Evolutionary conservation across 2,113 vertebrate genomes (phyloP).

Genomic region (Aramus guarauna): DNA sequence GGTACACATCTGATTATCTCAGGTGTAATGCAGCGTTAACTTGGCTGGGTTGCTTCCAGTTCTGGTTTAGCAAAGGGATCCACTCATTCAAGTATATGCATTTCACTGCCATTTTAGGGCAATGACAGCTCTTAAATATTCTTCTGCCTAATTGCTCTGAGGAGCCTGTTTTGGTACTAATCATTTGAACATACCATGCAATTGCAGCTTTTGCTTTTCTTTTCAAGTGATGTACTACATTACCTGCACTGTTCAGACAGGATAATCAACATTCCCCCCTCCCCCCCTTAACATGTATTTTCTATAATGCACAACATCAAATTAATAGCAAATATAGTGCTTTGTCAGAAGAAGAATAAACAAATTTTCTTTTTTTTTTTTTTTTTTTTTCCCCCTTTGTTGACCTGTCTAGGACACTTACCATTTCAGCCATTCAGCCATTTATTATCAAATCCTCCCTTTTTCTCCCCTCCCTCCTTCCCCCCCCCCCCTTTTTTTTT

Average conservation of each 20-base stretch:
- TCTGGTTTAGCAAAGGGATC: background rate
- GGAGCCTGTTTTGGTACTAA: background rate
- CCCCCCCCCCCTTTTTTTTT: too few relatives aligned
- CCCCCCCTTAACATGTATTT: background rate
- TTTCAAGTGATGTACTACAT: background rate
- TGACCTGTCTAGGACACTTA: background rate
- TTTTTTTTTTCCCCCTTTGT: background rate
- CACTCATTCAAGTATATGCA: background rate
- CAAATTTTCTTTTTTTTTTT: rapidly evolving
- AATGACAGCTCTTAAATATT: background rate
- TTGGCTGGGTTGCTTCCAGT: background rate
- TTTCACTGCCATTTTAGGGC: background rate
- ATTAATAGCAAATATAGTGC: background rate
- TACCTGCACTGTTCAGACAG: background rate
- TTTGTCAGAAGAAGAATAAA: background rate
- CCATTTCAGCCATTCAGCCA: rapidly evolving
- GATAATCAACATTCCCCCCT: background rate
- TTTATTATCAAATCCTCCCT: rapidly evolving
- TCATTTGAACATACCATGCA: background rate
- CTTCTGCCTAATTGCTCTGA: background rate
- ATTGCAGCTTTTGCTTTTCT: background rate
- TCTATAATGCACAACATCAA: background rate
- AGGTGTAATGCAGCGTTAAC: rapidly evolving
- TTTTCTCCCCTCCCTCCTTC: too few relatives aligned
- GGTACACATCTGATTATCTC: background rate